phyloP scores from a whole-genome alignment of 2,113 vertebrate genomes.

The Craseonycteris thonglongyai region DNA sequence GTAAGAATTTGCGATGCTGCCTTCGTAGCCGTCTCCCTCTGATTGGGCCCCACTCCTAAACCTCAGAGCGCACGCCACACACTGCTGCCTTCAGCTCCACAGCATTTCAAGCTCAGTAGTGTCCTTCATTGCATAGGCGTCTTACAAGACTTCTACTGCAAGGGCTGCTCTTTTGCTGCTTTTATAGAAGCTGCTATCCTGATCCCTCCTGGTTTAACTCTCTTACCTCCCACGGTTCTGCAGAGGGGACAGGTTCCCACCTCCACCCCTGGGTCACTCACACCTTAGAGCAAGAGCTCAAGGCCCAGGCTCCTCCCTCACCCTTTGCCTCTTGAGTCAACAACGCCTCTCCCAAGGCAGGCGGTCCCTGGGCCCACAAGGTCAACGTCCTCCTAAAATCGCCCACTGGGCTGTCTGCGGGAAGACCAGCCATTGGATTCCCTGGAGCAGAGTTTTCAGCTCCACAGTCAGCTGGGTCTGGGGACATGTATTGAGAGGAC shows the following conservation, averaged over 20 bases:
- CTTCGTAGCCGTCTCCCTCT: not conserved
- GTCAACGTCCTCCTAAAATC: not conserved
- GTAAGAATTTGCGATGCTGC: not conserved
- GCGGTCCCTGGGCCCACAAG: not conserved
- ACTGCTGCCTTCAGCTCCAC: not conserved
- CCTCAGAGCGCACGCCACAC: not conserved
- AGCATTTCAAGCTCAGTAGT: not conserved
- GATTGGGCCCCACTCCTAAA: not conserved
- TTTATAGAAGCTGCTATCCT: not conserved
- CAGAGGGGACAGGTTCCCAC: too few relatives aligned
- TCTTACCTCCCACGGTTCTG: not conserved
- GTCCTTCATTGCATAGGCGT: not conserved
- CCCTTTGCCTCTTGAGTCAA: not conserved
- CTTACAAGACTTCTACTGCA: too few relatives aligned
- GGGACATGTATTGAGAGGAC: too few relatives aligned
- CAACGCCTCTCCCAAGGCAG: not conserved
- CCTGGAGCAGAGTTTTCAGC: not conserved
- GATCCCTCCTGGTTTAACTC: not conserved
- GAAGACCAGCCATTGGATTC: not conserved
- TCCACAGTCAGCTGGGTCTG: not conserved
- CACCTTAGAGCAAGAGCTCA: not conserved
- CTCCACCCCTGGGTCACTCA: not conserved
- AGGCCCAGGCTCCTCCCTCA: not conserved
- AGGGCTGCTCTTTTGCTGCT: not conserved
- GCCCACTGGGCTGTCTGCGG: too few relatives aligned